A percentile compares a stretch with the other conserved stretches of the same genome.
Evolutionary conservation across 2,113 vertebrate species (phyloP).

Genomic region (Polyodon spathula): DNA sequence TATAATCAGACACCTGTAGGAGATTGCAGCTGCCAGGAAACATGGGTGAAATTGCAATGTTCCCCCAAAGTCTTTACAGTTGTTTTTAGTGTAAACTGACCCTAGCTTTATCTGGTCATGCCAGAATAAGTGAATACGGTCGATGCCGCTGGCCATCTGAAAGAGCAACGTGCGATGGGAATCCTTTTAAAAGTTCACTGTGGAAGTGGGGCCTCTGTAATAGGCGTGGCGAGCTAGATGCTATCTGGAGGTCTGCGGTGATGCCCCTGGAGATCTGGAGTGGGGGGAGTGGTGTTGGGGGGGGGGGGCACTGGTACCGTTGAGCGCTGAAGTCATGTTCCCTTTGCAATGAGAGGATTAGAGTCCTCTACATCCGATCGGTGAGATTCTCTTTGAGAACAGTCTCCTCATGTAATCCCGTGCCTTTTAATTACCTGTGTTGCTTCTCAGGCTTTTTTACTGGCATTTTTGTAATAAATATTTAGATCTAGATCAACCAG

Average conservation of each 20-base stretch:
- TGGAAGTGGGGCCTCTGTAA: not conserved
- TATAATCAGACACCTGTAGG: slow-evolving; percentile 52
- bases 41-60: slow-evolving; percentile 50
- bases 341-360: too few relatives aligned
- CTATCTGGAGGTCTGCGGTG: slow-evolving; percentile 2
- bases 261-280: not conserved
- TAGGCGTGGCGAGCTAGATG: slow-evolving; percentile 4
- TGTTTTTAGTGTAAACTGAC: slow-evolving; percentile 40
- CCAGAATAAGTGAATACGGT: slow-evolving; percentile 15
- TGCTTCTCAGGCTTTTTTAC: too few relatives aligned
- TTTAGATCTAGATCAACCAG: too few relatives aligned
- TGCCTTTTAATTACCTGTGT: too few relatives aligned
- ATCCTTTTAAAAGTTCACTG: slow-evolving; percentile 2
- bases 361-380: too few relatives aligned
- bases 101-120: slow-evolving; percentile 22
- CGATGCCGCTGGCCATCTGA: not conserved
- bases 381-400: too few relatives aligned
- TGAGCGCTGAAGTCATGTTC: not conserved
- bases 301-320: not conserved
- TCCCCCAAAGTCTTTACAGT: slow-evolving; percentile 37
- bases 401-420: too few relatives aligned
- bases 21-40: slow-evolving; percentile 51
- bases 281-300: slow-evolving; percentile 1
- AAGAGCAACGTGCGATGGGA: not conserved
- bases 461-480: too few relatives aligned